These are phyloP conservation scores for Drosophila cracens DNA, from an alignment of 2,888 invertebrate genomes.

Conservation along the genomic window DNA sequence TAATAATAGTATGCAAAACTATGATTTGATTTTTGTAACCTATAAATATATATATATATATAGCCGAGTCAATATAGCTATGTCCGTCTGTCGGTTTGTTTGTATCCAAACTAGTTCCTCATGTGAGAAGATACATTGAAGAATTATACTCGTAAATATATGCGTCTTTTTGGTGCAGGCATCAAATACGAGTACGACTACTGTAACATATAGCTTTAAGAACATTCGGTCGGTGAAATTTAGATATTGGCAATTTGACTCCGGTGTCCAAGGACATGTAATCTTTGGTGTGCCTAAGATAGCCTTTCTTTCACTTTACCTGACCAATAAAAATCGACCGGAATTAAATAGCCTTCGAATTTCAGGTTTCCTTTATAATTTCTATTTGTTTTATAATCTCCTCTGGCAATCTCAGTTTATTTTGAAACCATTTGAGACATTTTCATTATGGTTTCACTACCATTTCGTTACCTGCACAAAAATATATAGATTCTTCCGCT, in stretches of 20 bases:
- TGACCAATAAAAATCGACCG: background rate
- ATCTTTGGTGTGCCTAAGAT: background rate
- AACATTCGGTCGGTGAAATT: background rate
- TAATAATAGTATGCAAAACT: background rate
- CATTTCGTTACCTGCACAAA: constrained; percentile 6
- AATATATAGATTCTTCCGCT: constrained; percentile 20
- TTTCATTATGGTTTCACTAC: constrained; percentile 21
- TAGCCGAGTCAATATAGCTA: background rate
- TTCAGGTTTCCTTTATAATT: background rate
- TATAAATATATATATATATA: background rate
- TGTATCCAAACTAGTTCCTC: too few relatives aligned
- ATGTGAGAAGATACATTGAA: background rate
- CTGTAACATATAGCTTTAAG: background rate
- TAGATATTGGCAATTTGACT: background rate
- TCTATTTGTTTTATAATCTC: background rate
- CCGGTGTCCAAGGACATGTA: background rate
- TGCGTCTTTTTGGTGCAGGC: background rate
- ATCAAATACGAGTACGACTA: background rate
- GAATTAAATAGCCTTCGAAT: background rate
- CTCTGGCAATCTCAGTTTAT: constrained; percentile 5
- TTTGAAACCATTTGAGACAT: constrained; percentile 15
- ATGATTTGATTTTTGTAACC: background rate
- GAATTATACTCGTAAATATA: too few relatives aligned
- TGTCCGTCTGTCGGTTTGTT: background rate
- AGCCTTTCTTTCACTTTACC: background rate